Evolutionary conservation across 2,113 vertebrate species (phyloP), one percentile per base, ranked within the genome.

Genomic region (Potamarius usumacintae): DNA sequence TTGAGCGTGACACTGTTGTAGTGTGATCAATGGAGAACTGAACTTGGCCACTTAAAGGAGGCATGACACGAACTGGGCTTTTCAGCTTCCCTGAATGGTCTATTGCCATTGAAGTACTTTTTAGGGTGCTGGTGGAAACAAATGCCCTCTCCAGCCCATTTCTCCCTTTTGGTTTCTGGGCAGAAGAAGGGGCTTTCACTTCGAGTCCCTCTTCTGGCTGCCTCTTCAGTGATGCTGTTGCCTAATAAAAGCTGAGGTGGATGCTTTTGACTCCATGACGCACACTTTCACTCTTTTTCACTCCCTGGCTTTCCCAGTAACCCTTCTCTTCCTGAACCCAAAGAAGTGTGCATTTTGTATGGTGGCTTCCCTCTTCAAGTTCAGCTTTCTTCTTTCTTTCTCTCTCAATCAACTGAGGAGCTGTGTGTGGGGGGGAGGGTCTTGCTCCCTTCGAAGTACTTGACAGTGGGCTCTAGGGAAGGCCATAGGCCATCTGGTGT

Each of bases 201-300:
- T 88, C 86, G 91, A 92, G 91, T 91, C 90, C 92, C 92, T 92
- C 90, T 89, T 90, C 89, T 86, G 90, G 89, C 91, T 86, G 87
- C 91, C 93, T 90, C 93, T 94, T 93, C 94, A 94, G 91, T 92
- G 90, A 93, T 95, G 94, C 93, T 95, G 92, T 94, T 94, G 89
- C 92, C 92, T 92, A 93, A 92, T 92, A 94, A 94, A 94, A 93
- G 94, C 90, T 4, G 83, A 91, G 92, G 93, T 92, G 92, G 94
- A 94, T 95, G 93, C 93, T 94, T 95, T 94, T 93, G 93, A 93
- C 92, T 93, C 92, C 92, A 94, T 94, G 93, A 86, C 91, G 89
- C 86, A 63, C 42, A 48, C 71, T 67, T 48, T 34, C 60, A 30
- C 27, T 57, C 60, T 18, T 58, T 67, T 48, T 34, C 60, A 30